Conservation (phyloP, 2,113 vertebrate genomes). For the Oophaga pumilio region DNA sequence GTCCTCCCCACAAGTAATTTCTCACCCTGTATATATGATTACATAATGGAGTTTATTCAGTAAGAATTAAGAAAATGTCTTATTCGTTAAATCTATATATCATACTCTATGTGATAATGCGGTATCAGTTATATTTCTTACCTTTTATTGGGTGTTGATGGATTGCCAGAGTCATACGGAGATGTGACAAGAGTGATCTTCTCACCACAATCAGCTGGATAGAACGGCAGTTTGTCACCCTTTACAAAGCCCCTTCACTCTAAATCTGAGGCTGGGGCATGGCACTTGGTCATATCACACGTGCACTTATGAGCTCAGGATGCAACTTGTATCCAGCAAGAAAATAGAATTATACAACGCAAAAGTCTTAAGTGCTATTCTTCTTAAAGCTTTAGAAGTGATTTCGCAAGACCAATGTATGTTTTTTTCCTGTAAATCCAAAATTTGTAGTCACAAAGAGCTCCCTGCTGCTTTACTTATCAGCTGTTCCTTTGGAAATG, state of each 20-base stretch:
- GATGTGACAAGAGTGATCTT: background rate
- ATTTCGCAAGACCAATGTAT: background rate
- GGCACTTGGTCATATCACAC: background rate
- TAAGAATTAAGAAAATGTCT: background rate
- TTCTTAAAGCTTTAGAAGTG: background rate
- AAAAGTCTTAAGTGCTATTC: background rate
- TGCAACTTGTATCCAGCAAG: background rate
- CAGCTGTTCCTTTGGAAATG: conserved; percentile 17
- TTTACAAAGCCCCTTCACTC: background rate
- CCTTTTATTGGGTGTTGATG: conserved; percentile 13
- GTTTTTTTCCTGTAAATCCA: background rate
- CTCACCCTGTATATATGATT: background rate
- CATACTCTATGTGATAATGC: background rate
- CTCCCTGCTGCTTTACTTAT: background rate
- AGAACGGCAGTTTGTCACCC: background rate
- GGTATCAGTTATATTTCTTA: background rate
- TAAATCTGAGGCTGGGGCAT: background rate
- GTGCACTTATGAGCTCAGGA: background rate
- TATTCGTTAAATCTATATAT: too few species aligned
- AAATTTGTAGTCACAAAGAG: background rate
- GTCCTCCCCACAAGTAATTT: background rate
- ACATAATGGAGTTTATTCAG: background rate
- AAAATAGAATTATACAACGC: background rate
- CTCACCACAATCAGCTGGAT: background rate
- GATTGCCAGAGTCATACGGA: conserved; percentile 1